phyloP scores from a whole-genome alignment of 2,797 vertebrate species.

The Chelonia mydas region DNA sequence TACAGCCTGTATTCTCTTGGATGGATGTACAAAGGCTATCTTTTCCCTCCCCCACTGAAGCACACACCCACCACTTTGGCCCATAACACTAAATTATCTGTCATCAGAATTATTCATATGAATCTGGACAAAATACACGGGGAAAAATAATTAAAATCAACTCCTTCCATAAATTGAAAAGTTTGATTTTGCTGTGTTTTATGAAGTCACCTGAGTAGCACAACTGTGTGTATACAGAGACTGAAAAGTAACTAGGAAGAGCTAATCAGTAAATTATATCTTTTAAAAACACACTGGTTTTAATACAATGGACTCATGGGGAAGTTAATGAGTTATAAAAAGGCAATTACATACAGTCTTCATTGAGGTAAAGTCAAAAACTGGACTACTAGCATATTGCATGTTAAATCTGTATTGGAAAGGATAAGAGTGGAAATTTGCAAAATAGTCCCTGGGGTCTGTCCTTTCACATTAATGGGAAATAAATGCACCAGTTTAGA shows the following conservation, averaged over 20 bases:
- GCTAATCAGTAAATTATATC: neutral
- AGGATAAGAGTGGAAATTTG: neutral
- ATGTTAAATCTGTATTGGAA: neutral
- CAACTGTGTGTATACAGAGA: neutral
- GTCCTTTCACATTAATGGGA: neutral
- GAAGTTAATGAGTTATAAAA: neutral
- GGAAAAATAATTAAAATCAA: neutral
- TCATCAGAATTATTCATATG: neutral
- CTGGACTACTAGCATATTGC: neutral
- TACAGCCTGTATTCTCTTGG: neutral
- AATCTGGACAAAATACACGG: neutral
- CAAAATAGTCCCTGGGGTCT: neutral
- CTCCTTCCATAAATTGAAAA: neutral
- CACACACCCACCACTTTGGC: rapidly evolving
- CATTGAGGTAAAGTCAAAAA: neutral
- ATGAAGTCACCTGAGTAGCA: neutral
- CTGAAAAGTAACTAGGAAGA: neutral
- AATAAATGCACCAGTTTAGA: neutral
- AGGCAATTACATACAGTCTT: neutral
- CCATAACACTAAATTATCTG: neutral
- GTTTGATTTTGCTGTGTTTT: neutral
- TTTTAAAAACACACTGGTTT: neutral
- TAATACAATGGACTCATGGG: neutral
- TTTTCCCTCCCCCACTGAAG: neutral
- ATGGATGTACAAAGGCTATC: rapidly evolving